Evolutionary conservation across 2,797 vertebrate genomes (phyloP), one percentile per base, ranked within the genome.

Genomic region (Poecilia velifera): DNA sequence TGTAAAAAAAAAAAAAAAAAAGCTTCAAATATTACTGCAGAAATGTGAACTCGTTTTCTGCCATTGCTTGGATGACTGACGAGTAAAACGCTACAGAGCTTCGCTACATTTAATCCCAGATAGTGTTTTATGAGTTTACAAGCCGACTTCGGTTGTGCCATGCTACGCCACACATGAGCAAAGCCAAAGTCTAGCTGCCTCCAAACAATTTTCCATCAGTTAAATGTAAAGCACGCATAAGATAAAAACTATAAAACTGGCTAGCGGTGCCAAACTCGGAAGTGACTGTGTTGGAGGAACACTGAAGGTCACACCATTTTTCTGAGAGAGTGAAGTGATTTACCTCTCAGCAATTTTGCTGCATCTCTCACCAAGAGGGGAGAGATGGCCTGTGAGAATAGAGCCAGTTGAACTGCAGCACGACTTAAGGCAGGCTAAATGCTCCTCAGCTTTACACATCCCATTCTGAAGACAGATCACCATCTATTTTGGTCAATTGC

Each of bases 401-500:
- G 53, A 8, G 73, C 68, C 80, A 28, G 46, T 81, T 88, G 45
- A 82, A 88, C 79, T 53, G 74, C 10, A 76, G 82, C 53, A 76
- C 62, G 72, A 79, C 64, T 77, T 49, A 79, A 76, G 53, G 80
- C 49, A 49, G 45, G 1, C 10, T 16, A 73, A 53, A 77, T 57
- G 57, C 43, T 78, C 47, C 62, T 82, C 41, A 51, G 76, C 59
- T 66, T 74, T 28, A 71, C n/a, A 41, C n/a, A n/a, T 39, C 47
- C 66, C n/a, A 51, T 73, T 70, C 47, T 49, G 80, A 36, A 64
- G 13, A 62, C 45, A 41, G 57, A 88, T 76, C 72, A 78, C 41
- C 74, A 16, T 68, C 34, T 36, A 16, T 18, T 74, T 14, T 7
- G 28, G 22, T 72, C 78, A 75, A 64, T 55, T 25, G 8, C 12